Base-by-base conservation (phyloP, 2,113 vertebrate genomes). In the Paradoxurus hermaphroditus region DNA sequence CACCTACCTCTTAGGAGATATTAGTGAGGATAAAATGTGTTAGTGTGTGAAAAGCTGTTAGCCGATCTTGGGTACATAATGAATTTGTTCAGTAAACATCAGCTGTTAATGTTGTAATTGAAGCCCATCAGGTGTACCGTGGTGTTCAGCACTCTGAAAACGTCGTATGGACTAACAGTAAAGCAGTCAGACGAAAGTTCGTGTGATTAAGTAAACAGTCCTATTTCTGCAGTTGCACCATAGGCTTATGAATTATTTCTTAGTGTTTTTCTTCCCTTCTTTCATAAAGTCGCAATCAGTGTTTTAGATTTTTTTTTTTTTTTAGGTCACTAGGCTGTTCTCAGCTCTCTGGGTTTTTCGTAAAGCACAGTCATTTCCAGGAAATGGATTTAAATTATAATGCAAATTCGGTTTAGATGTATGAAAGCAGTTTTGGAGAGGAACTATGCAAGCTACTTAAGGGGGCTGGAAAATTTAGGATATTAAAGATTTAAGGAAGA, bases 321-420 rank as follows among this genome's bases (percentile, higher is more conserved):
- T 85, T 79, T 75, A 72, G 82, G 91, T 95, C 82, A 79, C 72
- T 91, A 89, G 82, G 27, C 91, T 90, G 86, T 88, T 96, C 90
- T 93, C 39, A 53, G 88, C 78, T 87, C 79, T 94, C 65, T 31
- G 23, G 93, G 75, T 86, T 88, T 91, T 96, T 91, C 94, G 86
- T 46, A 84, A 94, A 93, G 51, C 59, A 90, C 65, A 78, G 5
- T 65, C 72, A 29, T 70, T 96, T 95, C 78, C 95, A 96, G 95
- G 98, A 95, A 97, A 93, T 83, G 78, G 63, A 97, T 96, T 97
- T 86, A 77, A 95, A 96, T 90, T 95, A 25, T 73, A 65, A 92
- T 95, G 93, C 59, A 97, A 85, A 97, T 90, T 87, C 62, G 44
- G 62, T 86, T 86, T 91, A 51, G 82, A 79, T 9, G 27, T 75